Evolutionary conservation across 2,888 invertebrate genomes (phyloP), one percentile per base, ranked within the genome.

Genomic region (Scaptomyza tumidula): DNA sequence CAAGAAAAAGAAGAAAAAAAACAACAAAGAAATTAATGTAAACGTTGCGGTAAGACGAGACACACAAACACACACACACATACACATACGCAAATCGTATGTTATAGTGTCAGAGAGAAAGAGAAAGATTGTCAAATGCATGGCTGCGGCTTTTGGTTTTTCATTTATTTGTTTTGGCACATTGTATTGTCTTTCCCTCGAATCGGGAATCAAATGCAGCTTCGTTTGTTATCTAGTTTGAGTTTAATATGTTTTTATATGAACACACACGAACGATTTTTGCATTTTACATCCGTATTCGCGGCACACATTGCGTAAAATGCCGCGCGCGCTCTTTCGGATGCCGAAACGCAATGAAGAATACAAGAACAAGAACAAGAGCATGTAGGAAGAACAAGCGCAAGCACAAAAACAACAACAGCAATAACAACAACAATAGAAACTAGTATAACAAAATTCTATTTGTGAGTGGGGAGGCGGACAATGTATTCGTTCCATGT

Each of bases 231-330:
- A 27, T 29, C 24, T n/a, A 43, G 14, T 49, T 53, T 44, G 46
- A n/a, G 24, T 41, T 14, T 0, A 4, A 10, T 7, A 10, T 41
- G 14, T n/a, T n/a, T 37, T 29, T 13, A n/a, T 33, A 24, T 31
- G 29, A 6, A 29, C 7, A 29, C 29, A 29, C 7, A 29, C 29
- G 29, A 29, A 29, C 29, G 29, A 7, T 29, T 29, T 29, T 33
- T 33, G 33, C 10, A 33, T 33, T 33, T 39, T 39, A 66, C 49
- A 67, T 62, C 60, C 71, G 71, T 48, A 63, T 63, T 57, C 37
- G 75, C 70, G 65, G 56, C 69, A 70, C 63, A 76, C 77, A 72
- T 68, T 75, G 75, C 75, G 63, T 72, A 76, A 75, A 75, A 77
- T 72, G 64, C 64, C 77, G 78, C 75, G 76, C 76, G 75, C 75